Base-by-base conservation (phyloP, 2,888 invertebrate species). In the Cybosia mesomella region DNA sequence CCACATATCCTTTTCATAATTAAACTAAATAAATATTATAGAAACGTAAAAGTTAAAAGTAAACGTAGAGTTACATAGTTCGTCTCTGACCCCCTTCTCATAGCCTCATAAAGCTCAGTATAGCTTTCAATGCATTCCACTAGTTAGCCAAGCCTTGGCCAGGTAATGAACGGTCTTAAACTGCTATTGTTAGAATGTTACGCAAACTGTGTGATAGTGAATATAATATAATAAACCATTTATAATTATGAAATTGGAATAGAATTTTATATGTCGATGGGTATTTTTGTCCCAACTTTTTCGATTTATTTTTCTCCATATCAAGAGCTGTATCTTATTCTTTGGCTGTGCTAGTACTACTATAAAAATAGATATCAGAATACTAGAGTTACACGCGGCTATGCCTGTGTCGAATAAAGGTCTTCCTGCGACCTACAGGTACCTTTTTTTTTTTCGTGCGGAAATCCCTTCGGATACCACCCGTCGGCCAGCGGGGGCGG, bases 181-280 rank as follows among this genome's bases (percentile, higher is more conserved):
- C 24, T 68, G 67, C 57, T 70, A 59, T 68, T 67, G 68, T 64
- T 59, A 67, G 73, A 53, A 65, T 58, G 58, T 61, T 71, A 66
- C 66, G 57, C 58, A 72, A 70, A 71, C 43, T 58, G 53, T 55
- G 57, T 64, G 53, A 57, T 49, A 67, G 49, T 62, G 62, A 62
- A 58, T 22, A 62, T 62, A 57, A 67, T 60, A 54, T 71, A 73
- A 67, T 58, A 49, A 58, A 54, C 60, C 53, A 55, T 60, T 24
- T 64, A 32, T 65, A 18, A 39, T 39, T 59, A 39, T 49, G 49
- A 49, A 49, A 49, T 49, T 49, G 49, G n/a, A n/a, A 49, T 49
- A 49, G 49, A 49, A 49, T 49, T 49, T 49, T n/a, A n/a, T 49
- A 49, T 49, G n/a, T 49, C n/a, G 18, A 18, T 49, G 49, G 18